Evolutionary conservation across 2,797 vertebrate species (phyloP), one percentile per base, ranked within the genome.

Genomic region (Sebastolobus alascanus): DNA sequence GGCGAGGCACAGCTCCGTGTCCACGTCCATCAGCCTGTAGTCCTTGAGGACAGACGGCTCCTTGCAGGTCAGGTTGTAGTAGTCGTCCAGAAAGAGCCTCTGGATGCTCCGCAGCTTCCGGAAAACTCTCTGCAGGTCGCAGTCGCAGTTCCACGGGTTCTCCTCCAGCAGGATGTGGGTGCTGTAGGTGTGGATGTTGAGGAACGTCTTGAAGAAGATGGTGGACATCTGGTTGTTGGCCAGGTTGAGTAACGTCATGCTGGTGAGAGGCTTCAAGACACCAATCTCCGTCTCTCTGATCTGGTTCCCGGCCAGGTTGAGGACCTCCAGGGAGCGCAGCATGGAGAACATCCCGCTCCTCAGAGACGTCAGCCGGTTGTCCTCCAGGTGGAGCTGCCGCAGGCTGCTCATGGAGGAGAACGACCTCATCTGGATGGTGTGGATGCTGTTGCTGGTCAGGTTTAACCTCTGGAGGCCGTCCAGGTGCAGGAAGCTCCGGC

Each of bases 141-240:
- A 97, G 80, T 97, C 95, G 12, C 97, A 97, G 70, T 90, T 87
- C 96, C 96, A 97, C 0, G 94, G 95, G 83, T 97, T 97, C 4
- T 91, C 86, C 46, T 87, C 87, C 73, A 97, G 92, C 82, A 96
- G 91, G 60, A 97, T 93, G 72, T 96, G 95, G 2, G 96, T 96
- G 91, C 95, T 95, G 84, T 94, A 93, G 5, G 95, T 93, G 77
- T 95, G 95, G 68, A 97, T 91, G 88, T 85, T 93, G 66, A 96
- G 88, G 85, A 97, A 95, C 0, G 95, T 94, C 87, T 96, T 96
- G 90, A 96, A 97, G 79, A 88, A 68, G 16, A 97, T 33, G 2
- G 86, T 86, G 40, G 88, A 90, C 65, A 97, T 75, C 3, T 72
- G 82, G 87, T 97, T 97, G 75, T 89, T 18, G 8, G 93, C 87